Evolutionary conservation across 2,888 invertebrate species (phyloP), one percentile per base, ranked within the genome.

Genomic region (Rhodophaea formosa): DNA sequence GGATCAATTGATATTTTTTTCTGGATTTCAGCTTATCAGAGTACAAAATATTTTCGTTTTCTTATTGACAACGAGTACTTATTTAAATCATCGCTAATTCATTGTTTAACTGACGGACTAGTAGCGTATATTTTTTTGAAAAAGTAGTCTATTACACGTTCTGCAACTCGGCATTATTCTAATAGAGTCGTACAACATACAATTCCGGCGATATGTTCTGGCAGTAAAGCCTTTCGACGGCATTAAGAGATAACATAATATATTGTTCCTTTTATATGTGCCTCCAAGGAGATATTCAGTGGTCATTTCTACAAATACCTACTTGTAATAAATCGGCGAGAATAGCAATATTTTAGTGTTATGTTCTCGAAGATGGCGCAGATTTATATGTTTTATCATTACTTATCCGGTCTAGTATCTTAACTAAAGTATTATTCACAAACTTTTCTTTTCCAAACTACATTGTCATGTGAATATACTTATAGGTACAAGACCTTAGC

Each of bases 201-300:
- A 62, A 57, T 61, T 51, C 35, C 62, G 62, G 61, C 61, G 54
- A 64, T 71, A 70, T 64, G 68, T 71, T 63, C 59, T 64, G 61
- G 61, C 68, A 67, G 72, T 69, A 71, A 67, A 72, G 64, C 64
- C 55, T 69, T 63, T 63, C 64, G 67, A 64, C 69, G 47, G 63
- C 73, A 70, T 72, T 69, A 69, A 60, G 59, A 62, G 74, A 74
- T 70, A 69, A 67, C 64, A 61, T 68, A 70, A 70, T 72, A 68
- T 70, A 71, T 70, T 64, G 62, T 66, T 60, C 59, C 58, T 46
- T 58, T 65, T 51, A 51, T 51, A 51, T 51, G 59, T 57, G 23
- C 35, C 39, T 35, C 62, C 10, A 17, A 53, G 55, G 53, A 51
- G 39, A 51, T 53, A 58, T 59, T 59, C 57, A 47, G 14, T 8